Percentiles rank a stretch among this genome's conserved stretches.
These are phyloP conservation scores for Sterrhoptilus dennistouni DNA, from an alignment of 2,113 vertebrate genomes.

Conservation along the genomic window DNA sequence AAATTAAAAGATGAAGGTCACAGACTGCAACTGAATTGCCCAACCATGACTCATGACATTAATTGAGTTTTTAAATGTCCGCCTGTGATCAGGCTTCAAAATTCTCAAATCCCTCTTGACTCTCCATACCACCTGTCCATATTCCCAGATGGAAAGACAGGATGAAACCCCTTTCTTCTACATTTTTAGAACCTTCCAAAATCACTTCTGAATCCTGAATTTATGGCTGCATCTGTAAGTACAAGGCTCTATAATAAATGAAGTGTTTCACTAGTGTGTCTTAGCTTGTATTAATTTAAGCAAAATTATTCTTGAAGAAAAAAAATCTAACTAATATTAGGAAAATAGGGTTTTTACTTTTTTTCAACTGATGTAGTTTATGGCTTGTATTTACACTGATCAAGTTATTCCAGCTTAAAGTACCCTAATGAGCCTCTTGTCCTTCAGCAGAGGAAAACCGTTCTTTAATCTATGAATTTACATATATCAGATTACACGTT, in stretches of 20 bases:
- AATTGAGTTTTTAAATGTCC: constrained; percentile 48
- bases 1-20: constrained; percentile 53
- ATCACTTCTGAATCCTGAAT: neutral
- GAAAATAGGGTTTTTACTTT: neutral
- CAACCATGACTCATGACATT: constrained; percentile 48
- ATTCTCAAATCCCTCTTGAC: constrained; percentile 25
- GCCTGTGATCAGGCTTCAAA: constrained; percentile 30
- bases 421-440: neutral
- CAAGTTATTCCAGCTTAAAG: constrained; percentile 15
- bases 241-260: neutral
- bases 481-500: neutral
- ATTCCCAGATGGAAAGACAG: neutral
- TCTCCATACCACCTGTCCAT: neutral
- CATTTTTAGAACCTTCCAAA: neutral
- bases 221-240: neutral
- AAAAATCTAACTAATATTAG: neutral
- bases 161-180: neutral
- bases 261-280: neutral
- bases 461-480: neutral
- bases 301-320: neutral
- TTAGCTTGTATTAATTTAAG: neutral
- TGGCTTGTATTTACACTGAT: constrained; percentile 12
- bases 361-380: constrained; percentile 4
- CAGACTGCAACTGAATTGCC: constrained; percentile 50
- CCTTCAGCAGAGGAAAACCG: neutral